Conservation (phyloP, 2,888 invertebrate species). For the Drosophila borealis region DNA sequence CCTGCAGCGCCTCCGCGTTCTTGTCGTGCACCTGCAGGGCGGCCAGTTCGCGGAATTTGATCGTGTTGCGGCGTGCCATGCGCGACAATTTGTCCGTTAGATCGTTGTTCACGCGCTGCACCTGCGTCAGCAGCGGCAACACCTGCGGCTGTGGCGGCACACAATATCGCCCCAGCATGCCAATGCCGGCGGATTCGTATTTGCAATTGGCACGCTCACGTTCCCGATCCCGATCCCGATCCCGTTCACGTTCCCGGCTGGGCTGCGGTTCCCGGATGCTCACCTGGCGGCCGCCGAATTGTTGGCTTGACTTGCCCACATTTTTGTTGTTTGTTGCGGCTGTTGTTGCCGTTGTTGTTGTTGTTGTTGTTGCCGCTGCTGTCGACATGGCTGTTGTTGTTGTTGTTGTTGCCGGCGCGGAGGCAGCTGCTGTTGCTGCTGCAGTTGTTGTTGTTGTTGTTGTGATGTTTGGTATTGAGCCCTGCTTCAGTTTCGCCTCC, state of each 20-base stretch:
- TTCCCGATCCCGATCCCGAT: background rate
- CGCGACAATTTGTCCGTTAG: conserved; percentile 45
- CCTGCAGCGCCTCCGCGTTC: conserved; percentile 78
- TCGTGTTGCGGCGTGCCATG: conserved; percentile 46
- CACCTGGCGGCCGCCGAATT: conserved; percentile 3
- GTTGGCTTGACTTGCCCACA: conserved; percentile 8
- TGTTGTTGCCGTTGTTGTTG: background rate
- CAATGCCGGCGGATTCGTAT: conserved; percentile 14
- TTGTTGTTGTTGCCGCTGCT: background rate
- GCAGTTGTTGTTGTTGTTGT: background rate
- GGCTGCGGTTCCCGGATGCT: conserved; percentile 7
- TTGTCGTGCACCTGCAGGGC: conserved; percentile 60
- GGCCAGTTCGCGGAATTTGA: conserved; percentile 53
- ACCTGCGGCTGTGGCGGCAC: conserved; percentile 27
- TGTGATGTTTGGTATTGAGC: background rate
- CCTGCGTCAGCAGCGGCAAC: conserved; percentile 36
- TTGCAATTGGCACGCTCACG: conserved; percentile 11
- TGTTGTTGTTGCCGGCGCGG: background rate
- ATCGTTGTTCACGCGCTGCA: conserved; percentile 50
- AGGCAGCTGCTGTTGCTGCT: background rate
- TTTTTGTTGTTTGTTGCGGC: background rate
- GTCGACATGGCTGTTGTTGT: background rate
- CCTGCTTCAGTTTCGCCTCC: conserved; percentile 36
- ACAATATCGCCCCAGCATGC: conserved; percentile 21
- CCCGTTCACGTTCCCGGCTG: background rate